A percentile compares a stretch with the other conserved stretches of the same genome.
Evolutionary conservation across 2,888 invertebrate genomes (phyloP).

Genomic region (Calliopum simillimum): DNA sequence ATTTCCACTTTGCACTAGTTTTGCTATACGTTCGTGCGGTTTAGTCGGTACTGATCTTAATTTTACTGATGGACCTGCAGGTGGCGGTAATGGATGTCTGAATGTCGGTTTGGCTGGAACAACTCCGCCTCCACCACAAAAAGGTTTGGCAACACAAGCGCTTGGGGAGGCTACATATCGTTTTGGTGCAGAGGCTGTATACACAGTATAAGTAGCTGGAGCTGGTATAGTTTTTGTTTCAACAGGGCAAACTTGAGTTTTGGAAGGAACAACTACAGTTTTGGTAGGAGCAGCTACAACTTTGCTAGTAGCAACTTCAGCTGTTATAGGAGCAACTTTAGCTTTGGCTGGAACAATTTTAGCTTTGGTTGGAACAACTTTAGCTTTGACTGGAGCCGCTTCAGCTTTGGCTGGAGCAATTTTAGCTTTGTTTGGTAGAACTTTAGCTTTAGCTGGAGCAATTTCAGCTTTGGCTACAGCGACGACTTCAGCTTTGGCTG

Average conservation of each 20-base stretch:
- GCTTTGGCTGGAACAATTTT: too few species aligned
- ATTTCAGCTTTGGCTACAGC: too few species aligned
- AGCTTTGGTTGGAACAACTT: too few species aligned
- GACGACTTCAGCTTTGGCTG: too few species aligned
- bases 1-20: background rate
- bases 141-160: background rate
- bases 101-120: conserved; percentile 4
- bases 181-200: background rate
- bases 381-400: too few species aligned
- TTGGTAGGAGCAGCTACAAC: background rate
- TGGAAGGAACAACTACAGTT: conserved; percentile 5
- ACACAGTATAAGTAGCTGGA: background rate
- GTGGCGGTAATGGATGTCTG: background rate
- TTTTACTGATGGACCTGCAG: too few species aligned
- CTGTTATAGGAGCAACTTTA: too few species aligned
- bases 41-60: too few species aligned
- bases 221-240: conserved; percentile 10
- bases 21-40: background rate
- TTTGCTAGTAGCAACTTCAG: too few species aligned
- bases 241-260: background rate
- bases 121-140: conserved; percentile 1
- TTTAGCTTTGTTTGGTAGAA: too few species aligned
- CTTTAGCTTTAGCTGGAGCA: too few species aligned
- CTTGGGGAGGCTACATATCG: background rate
- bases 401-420: too few species aligned